A percentile compares a stretch with the other conserved stretches of the same genome.
phyloP scores from a whole-genome alignment of 2,113 vertebrate species.

The Sialia sialis region DNA sequence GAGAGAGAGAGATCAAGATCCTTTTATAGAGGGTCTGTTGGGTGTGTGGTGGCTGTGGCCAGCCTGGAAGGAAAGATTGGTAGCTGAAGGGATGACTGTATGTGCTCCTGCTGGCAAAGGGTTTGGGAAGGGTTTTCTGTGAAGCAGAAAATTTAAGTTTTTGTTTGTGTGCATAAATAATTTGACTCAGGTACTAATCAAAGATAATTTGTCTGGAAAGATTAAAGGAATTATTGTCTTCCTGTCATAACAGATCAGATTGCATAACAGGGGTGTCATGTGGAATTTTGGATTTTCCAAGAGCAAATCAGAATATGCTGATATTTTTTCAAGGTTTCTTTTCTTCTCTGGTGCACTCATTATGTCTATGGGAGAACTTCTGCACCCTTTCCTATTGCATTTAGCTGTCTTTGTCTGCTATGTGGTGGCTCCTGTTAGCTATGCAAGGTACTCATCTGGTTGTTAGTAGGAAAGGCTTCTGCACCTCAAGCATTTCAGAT shows the following conservation, averaged over 20 bases:
- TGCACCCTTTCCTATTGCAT: not conserved
- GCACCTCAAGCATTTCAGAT: not conserved
- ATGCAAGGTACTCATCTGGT: rapidly evolving
- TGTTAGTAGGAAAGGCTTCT: not conserved
- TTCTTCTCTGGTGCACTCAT: not conserved
- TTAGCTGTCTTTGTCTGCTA: not conserved
- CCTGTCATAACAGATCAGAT: not conserved
- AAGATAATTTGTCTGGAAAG: not conserved
- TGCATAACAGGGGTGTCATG: not conserved
- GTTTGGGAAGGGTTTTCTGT: not conserved
- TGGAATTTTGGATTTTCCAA: not conserved
- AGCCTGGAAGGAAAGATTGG: not conserved
- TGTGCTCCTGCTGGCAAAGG: not conserved
- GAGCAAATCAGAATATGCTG: not conserved
- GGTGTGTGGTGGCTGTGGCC: not conserved
- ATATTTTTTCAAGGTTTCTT: not conserved
- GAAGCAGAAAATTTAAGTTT: not conserved
- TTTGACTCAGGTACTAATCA: not conserved
- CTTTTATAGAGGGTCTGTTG: not conserved
- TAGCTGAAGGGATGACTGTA: not conserved
- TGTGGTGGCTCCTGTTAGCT: not conserved
- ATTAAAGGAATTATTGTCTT: not conserved
- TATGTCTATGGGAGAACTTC: not conserved
- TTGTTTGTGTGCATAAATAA: not conserved
- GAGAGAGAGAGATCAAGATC: not conserved